Conservation (phyloP, 2,888 invertebrate genomes). For the Actias luna region DNA sequence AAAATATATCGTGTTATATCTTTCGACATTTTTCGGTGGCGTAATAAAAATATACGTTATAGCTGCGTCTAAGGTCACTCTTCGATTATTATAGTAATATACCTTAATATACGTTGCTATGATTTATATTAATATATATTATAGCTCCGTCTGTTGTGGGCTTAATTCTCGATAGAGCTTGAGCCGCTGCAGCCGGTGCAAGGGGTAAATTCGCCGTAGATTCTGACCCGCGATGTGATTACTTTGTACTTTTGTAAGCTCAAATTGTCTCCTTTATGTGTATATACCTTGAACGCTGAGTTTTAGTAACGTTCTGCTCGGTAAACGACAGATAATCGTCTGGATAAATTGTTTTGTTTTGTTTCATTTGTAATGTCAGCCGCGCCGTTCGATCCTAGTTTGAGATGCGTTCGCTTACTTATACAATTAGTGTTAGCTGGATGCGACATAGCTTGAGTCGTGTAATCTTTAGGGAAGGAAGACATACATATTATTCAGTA, state of each 20-base stretch:
- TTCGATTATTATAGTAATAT: too few relatives aligned
- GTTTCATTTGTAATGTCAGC: slow-evolving; percentile 44
- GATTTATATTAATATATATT: too few relatives aligned
- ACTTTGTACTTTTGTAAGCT: slow-evolving; percentile 81
- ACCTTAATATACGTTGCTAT: too few relatives aligned
- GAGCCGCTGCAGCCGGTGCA: slow-evolving; percentile 75
- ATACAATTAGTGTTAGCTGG: slow-evolving; percentile 6
- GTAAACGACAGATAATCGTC: slow-evolving; percentile 69
- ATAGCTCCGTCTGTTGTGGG: too few relatives aligned
- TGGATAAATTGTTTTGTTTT: slow-evolving; percentile 66
- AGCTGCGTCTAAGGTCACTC: too few relatives aligned
- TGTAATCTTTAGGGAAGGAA: slow-evolving; percentile 68
- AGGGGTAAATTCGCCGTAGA: slow-evolving; percentile 76
- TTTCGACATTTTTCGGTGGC: too few relatives aligned
- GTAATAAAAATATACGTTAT: too few relatives aligned
- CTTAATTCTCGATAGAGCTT: slow-evolving; percentile 74
- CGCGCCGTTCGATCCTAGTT: slow-evolving; percentile 19
- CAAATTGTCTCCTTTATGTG: slow-evolving; percentile 75
- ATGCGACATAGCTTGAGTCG: slow-evolving; percentile 57
- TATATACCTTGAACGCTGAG: slow-evolving; percentile 73
- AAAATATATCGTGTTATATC: too few relatives aligned
- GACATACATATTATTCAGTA: slow-evolving; percentile 60
- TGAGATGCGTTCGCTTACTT: background rate
- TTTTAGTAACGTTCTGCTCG: slow-evolving; percentile 61
- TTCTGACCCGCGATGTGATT: slow-evolving; percentile 76